Percentiles rank a stretch among this genome's conserved stretches.
These are phyloP conservation scores for Sminthurinus signatus DNA, from an alignment of 1,140 invertebrate genomes.

Conservation along the genomic window DNA sequence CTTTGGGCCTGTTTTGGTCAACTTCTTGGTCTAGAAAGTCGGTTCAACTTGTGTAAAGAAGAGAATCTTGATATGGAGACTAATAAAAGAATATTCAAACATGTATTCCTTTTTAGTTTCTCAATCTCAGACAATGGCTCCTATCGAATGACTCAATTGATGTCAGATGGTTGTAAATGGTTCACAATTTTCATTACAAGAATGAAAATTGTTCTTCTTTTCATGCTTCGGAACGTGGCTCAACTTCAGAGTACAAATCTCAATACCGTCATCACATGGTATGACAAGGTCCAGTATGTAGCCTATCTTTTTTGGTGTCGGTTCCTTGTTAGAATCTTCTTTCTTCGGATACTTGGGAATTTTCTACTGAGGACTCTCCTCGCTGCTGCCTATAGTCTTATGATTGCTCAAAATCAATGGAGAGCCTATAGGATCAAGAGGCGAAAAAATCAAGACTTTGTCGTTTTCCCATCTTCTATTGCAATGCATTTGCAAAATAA, in stretches of 20 bases:
- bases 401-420: not conserved
- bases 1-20: slow-evolving; percentile 37
- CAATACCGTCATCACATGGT: not conserved
- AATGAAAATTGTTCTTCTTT: slow-evolving; percentile 22
- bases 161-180: slow-evolving; percentile 22
- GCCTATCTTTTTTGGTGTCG: not conserved
- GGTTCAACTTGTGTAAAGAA: slow-evolving; percentile 31
- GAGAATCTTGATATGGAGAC: slow-evolving; percentile 30
- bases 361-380: not conserved
- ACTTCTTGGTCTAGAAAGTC: slow-evolving; percentile 30
- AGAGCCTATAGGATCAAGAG: not conserved
- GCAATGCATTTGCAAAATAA: not conserved
- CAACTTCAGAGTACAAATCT: not conserved
- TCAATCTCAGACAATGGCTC: slow-evolving; percentile 11
- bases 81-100: slow-evolving; percentile 21
- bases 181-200: slow-evolving; percentile 27
- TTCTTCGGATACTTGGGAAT: slow-evolving; percentile 4
- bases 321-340: slow-evolving; percentile 5
- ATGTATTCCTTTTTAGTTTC: slow-evolving; percentile 33
- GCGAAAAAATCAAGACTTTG: not conserved
- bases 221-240: slow-evolving; percentile 24
- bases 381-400: not conserved
- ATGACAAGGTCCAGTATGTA: slow-evolving; percentile 6
- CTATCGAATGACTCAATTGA: slow-evolving; percentile 18
- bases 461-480: not conserved